phyloP scores from a whole-genome alignment of 2,113 vertebrate genomes.

The Eulacestoma nigropectus region DNA sequence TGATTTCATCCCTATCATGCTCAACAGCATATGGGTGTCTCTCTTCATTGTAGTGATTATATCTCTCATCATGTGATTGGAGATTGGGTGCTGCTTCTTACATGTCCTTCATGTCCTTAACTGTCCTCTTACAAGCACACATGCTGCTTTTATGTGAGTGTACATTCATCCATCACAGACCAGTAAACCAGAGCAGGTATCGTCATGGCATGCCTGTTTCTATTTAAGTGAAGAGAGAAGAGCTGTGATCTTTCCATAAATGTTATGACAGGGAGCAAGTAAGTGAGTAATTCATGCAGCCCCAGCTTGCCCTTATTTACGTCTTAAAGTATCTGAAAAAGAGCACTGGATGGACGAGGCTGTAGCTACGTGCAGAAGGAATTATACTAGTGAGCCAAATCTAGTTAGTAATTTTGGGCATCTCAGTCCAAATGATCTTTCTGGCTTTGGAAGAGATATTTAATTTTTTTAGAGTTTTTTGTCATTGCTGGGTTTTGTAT shows the following conservation, averaged over 20 bases:
- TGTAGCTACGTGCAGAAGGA: not conserved
- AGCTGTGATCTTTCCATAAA: not conserved
- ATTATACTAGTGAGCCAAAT: not conserved
- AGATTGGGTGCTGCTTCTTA: not conserved
- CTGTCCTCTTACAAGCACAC: not conserved
- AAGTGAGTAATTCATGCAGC: not conserved
- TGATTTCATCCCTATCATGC: not conserved
- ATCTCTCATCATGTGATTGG: accelerated
- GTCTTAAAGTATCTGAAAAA: not conserved
- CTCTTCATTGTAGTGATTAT: not conserved
- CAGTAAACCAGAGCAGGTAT: not conserved
- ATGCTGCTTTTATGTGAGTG: not conserved
- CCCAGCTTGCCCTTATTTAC: not conserved
- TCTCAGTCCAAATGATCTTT: not conserved
- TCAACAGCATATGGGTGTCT: accelerated
- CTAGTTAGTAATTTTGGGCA: not conserved
- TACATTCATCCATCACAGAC: not conserved
- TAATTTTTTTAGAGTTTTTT: not conserved
- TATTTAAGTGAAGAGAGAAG: not conserved
- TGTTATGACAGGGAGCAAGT: not conserved
- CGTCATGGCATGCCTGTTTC: not conserved
- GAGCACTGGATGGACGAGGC: not conserved
- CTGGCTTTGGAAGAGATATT: not conserved
- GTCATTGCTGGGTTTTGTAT: not conserved
- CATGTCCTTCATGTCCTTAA: not conserved